phyloP scores from a whole-genome alignment of 2,797 vertebrate genomes.

The Dryobates pubescens region DNA sequence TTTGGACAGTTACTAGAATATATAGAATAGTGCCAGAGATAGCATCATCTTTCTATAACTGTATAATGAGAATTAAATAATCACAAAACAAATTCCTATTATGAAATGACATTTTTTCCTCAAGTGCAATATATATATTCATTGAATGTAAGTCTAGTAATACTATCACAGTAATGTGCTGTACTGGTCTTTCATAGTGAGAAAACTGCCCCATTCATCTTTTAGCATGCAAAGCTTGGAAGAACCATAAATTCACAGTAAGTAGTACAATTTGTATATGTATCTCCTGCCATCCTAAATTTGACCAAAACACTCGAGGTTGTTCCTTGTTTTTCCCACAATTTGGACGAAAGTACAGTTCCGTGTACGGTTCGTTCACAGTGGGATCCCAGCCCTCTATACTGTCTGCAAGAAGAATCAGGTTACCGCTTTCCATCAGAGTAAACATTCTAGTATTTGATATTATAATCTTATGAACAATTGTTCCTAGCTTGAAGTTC shows the following conservation, averaged over 20 bases:
- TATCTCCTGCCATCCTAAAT: slow-evolving; percentile 51
- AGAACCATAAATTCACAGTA: slow-evolving; percentile 75
- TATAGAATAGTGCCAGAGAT: slow-evolving; percentile 48
- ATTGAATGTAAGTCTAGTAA: slow-evolving; percentile 61
- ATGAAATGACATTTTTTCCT: slow-evolving; percentile 63
- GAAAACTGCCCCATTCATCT: slow-evolving; percentile 71
- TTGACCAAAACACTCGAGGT: slow-evolving; percentile 45
- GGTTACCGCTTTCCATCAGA: slow-evolving; percentile 58
- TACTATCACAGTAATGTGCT: slow-evolving; percentile 70
- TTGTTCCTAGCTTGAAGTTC: slow-evolving; percentile 66
- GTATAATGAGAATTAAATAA: slow-evolving; percentile 54
- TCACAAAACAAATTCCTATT: slow-evolving; percentile 75
- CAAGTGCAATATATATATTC: slow-evolving; percentile 67
- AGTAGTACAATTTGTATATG: slow-evolving; percentile 60
- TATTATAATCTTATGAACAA: slow-evolving; percentile 65
- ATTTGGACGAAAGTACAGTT: slow-evolving; percentile 60
- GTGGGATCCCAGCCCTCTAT: slow-evolving; percentile 52
- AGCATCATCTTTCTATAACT: slow-evolving; percentile 56
- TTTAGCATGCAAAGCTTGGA: slow-evolving; percentile 79
- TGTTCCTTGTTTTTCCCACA: slow-evolving; percentile 46
- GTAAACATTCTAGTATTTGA: slow-evolving; percentile 61
- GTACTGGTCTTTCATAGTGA: slow-evolving; percentile 70
- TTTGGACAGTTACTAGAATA: slow-evolving; percentile 17
- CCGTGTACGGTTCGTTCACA: slow-evolving; percentile 67
- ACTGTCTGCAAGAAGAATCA: slow-evolving; percentile 34